Percentiles rank a stretch among this genome's conserved stretches.
These are phyloP conservation scores for Lepus oiostolus DNA, from an alignment of 2,797 vertebrate genomes.

Conservation along the genomic window DNA sequence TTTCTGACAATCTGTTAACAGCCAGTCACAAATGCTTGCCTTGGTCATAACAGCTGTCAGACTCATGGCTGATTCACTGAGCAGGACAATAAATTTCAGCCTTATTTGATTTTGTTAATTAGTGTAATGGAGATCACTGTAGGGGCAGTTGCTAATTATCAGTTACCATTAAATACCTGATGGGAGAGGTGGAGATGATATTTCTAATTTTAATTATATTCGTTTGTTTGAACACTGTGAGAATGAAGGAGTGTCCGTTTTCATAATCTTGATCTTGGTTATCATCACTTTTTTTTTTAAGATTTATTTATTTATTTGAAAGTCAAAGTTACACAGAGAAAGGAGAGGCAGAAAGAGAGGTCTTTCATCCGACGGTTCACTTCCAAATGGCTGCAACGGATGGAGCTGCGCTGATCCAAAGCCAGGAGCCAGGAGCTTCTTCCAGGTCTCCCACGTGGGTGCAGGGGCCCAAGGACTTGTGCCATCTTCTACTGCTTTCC, in stretches of 20 bases:
- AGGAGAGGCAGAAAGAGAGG: too few species aligned
- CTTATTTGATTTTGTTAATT: slow-evolving; percentile 74
- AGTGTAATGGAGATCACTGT: slow-evolving; percentile 69
- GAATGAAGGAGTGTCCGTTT: slow-evolving; percentile 17
- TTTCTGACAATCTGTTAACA: slow-evolving; percentile 70
- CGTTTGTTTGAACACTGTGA: slow-evolving; percentile 47
- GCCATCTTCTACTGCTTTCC: too few species aligned
- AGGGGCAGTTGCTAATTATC: slow-evolving; percentile 65
- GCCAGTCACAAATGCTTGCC: slow-evolving; percentile 7
- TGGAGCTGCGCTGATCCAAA: too few species aligned
- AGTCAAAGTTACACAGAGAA: too few species aligned
- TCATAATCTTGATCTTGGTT: background rate
- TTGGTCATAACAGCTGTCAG: slow-evolving; percentile 80
- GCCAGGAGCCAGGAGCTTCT: too few species aligned
- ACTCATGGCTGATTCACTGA: slow-evolving; percentile 49
- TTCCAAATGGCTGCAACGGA: too few species aligned
- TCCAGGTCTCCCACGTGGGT: too few species aligned
- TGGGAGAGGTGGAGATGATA: slow-evolving; percentile 59
- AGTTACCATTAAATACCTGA: slow-evolving; percentile 60
- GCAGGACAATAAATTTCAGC: slow-evolving; percentile 64
- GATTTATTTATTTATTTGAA: too few species aligned
- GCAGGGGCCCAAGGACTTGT: too few species aligned
- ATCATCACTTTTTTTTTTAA: too few species aligned
- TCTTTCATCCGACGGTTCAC: too few species aligned
- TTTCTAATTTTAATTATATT: slow-evolving; percentile 62